A percentile compares a stretch with the other conserved stretches of the same genome.
Conservation (phyloP, 2,888 invertebrate genomes). For the Diaperis boleti region DNA sequence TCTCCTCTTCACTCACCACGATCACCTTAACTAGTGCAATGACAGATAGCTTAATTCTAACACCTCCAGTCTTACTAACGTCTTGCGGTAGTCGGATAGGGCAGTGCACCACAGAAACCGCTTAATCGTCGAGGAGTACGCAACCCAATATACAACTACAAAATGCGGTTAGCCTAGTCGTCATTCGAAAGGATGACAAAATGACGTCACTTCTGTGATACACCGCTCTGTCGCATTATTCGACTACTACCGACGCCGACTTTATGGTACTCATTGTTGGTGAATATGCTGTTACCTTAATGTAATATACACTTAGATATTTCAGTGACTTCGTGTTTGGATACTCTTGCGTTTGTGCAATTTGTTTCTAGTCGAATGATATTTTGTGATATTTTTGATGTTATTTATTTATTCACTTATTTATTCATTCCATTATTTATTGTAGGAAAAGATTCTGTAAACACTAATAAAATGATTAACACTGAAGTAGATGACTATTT, state of each 20-base stretch:
- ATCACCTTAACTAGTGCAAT: constrained; percentile 58
- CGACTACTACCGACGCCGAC: constrained; percentile 6
- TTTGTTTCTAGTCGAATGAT: constrained; percentile 45
- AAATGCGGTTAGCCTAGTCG: too few species aligned
- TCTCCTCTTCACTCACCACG: constrained; percentile 58
- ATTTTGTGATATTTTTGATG: constrained; percentile 46
- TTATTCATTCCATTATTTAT: constrained; percentile 48
- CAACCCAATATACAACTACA: too few species aligned
- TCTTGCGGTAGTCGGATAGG: too few species aligned
- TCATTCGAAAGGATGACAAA: too few species aligned
- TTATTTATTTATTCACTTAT: constrained; percentile 40
- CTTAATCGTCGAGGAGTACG: too few species aligned
- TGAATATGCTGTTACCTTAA: constrained; percentile 19
- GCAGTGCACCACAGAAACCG: too few species aligned
- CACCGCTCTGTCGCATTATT: too few species aligned
- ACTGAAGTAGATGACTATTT: constrained; percentile 6
- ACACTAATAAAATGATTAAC: constrained; percentile 44
- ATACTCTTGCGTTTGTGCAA: constrained; percentile 31
- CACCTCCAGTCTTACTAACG: constrained; percentile 27
- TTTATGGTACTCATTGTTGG: constrained; percentile 15
- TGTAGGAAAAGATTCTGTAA: constrained; percentile 36
- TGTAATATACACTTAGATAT: constrained; percentile 29
- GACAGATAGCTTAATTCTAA: constrained; percentile 31
- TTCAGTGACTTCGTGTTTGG: constrained; percentile 22
- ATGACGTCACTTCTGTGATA: too few species aligned